These are phyloP conservation scores for Ochotona princeps DNA, from an alignment of 2,113 vertebrate genomes.

Conservation along the genomic window DNA sequence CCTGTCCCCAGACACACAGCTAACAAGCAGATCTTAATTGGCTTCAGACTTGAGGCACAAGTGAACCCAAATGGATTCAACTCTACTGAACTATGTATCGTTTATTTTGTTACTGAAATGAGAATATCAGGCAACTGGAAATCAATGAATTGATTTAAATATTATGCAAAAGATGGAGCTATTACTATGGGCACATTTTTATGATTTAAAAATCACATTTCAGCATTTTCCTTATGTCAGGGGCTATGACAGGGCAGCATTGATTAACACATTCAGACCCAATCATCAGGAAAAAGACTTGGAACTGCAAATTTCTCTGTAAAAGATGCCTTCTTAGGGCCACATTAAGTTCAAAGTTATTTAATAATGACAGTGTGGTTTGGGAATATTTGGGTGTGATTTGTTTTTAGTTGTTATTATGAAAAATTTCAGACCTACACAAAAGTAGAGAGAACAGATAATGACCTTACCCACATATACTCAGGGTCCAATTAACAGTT, in stretches of 20 bases:
- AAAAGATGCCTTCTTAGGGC: slow-evolving; percentile 59
- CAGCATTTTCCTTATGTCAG: slow-evolving; percentile 81
- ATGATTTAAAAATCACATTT: slow-evolving; percentile 83
- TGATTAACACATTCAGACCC: slow-evolving; percentile 74
- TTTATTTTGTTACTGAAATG: slow-evolving; percentile 81
- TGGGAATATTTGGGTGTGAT: slow-evolving; percentile 63
- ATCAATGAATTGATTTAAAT: slow-evolving; percentile 86
- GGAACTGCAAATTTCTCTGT: slow-evolving; percentile 4
- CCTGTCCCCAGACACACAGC: not conserved
- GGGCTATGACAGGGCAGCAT: slow-evolving; percentile 63
- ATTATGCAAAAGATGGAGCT: slow-evolving; percentile 74
- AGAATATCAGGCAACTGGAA: slow-evolving; percentile 82
- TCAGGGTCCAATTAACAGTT: not conserved
- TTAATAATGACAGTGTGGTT: slow-evolving; percentile 22
- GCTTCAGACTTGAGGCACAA: slow-evolving; percentile 67
- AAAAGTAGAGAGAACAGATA: slow-evolving; percentile 44
- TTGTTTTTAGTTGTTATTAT: slow-evolving; percentile 77
- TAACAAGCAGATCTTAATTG: slow-evolving; percentile 54
- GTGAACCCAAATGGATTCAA: slow-evolving; percentile 79
- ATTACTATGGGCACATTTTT: slow-evolving; percentile 83
- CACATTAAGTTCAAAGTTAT: slow-evolving; percentile 38
- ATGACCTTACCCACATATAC: not conserved
- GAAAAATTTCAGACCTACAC: slow-evolving; percentile 52
- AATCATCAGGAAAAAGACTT: slow-evolving; percentile 68
- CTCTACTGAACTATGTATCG: slow-evolving; percentile 74